Base-by-base conservation (phyloP, 2,888 invertebrate genomes). In the Operophtera brumata region DNA sequence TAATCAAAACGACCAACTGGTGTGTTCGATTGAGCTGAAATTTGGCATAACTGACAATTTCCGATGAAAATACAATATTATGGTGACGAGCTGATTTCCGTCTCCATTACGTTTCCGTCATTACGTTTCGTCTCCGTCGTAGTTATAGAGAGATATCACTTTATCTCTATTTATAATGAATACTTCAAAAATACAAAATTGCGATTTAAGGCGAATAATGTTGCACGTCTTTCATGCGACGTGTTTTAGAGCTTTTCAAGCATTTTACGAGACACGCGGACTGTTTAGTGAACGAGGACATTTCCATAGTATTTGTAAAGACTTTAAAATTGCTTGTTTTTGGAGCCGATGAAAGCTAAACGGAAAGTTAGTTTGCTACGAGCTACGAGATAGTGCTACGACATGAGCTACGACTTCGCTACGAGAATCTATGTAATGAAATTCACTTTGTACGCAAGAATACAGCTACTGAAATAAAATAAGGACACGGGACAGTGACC, bases 401-500 rank as follows among this genome's bases (percentile, higher is more conserved):
- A 60, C 61, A 54, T 62, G 65, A 61, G 59, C 59, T 48, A 62
- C 59, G 59, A 63, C 57, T 57, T 59, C 55, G 50, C 62, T 59
- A 61, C 61, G 55, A 60, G 59, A 54, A 54, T 30, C 59, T 48
- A 32, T 43, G 49, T 57, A 62, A 64, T 62, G 62, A 64, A 62
- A 59, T 62, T 59, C 60, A 48, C 60, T 60, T 57, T 49, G 62
- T 50, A 50, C 26, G 40, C 59, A 56, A 57, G 48, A 51, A 61
- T 56, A 45, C 20, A 20, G 20, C 36, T 10, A 42, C 52, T 52
- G 44, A 48, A 52, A 47, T 52, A 40, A 42, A 44, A 51, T 47
- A 42, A 43, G 25, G 9, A 13, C 34, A 42, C 32, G n/a, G 46
- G n/a, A 52, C 40, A 6, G 47, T 34, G 45, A 55, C 56, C 48